Base-by-base conservation (phyloP, 2,113 vertebrate genomes). In the Pedionomus torquatus region DNA sequence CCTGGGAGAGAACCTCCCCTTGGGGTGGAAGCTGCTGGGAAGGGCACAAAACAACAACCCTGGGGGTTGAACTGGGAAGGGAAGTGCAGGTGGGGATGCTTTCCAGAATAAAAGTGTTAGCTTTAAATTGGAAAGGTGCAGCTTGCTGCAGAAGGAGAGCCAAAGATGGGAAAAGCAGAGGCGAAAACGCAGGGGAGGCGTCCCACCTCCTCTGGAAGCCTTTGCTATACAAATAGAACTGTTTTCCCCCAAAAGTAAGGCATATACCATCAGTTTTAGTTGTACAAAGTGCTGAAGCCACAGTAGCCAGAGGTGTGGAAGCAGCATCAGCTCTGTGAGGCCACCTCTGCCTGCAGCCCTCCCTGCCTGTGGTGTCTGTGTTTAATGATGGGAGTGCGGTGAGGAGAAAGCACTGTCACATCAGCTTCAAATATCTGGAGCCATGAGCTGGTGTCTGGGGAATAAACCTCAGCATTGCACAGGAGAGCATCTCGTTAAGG, bases 231-330 rank as follows among this genome's bases (percentile, higher is more conserved):
- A 15, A 63, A 19, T 33, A 13, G 20, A 28, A 7, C 44, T 30
- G 31, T 41, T 51, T 68, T 25, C 19, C 48, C 30, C 9, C 14
- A 26, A 0, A 15, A 70, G 84, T 3, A 20, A 44, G 46, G 15
- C 43, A 17, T 4, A 19, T 6, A 7, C 65, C 78, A 93, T 57
- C 31, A 17, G 41, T 13, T 82, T 57, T 17, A 61, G 26, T 13
- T 3, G 0, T 6, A 13, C 0, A 17, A 54, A 60, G 17, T 25
- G 2, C 44, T 30, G 84, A 61, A 76, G 55, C 26, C 5, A 2
- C 1, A 1, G 74, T 23, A 20, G 15, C 35, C 48, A 5, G 52
- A 21, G 13, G 23, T 11, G 55, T 7, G n/a, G 58, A 81, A 57
- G 55, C 61, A 64, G 57, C 39, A 68, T 4, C 25, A 35, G 44